These are phyloP conservation scores for Microhierax caerulescens DNA, from an alignment of 2,797 vertebrate genomes.

Conservation along the genomic window DNA sequence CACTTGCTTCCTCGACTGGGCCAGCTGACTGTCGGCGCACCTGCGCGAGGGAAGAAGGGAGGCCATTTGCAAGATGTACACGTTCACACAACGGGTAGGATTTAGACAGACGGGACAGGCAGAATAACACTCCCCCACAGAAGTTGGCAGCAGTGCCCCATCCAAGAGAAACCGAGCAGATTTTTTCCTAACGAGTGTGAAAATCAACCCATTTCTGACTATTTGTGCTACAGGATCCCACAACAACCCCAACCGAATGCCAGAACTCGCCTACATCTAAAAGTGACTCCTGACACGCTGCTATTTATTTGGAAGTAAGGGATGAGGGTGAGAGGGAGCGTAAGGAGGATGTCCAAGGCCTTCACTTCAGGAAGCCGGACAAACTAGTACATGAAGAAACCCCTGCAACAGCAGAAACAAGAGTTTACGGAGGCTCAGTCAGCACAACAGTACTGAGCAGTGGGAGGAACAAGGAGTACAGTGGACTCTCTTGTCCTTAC, in stretches of 20 bases:
- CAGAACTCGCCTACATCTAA: not conserved
- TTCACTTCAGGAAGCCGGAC: not conserved
- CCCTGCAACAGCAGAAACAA: not conserved
- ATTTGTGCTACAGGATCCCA: not conserved
- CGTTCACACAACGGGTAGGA: accelerated
- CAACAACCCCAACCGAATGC: accelerated
- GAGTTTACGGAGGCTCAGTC: not conserved
- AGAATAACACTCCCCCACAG: accelerated
- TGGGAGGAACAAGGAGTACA: not conserved
- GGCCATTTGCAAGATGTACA: not conserved
- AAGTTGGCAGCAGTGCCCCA: too few species aligned
- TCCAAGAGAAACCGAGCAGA: not conserved
- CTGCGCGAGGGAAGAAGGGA: conserved; percentile 31
- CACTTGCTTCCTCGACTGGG: conserved; percentile 88
- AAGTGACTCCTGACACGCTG: not conserved
- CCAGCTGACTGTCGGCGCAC: conserved; percentile 73
- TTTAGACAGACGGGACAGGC: not conserved
- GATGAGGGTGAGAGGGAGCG: not conserved
- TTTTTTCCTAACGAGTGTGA: accelerated
- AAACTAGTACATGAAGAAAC: not conserved
- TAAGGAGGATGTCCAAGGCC: not conserved
- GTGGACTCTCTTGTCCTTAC: not conserved
- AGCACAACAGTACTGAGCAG: not conserved
- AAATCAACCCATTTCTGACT: not conserved
- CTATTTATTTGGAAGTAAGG: not conserved